A percentile compares a stretch with the other conserved stretches of the same genome.
These are phyloP conservation scores for Clarias magur DNA, from an alignment of 2,113 vertebrate species.

Conservation along the genomic window DNA sequence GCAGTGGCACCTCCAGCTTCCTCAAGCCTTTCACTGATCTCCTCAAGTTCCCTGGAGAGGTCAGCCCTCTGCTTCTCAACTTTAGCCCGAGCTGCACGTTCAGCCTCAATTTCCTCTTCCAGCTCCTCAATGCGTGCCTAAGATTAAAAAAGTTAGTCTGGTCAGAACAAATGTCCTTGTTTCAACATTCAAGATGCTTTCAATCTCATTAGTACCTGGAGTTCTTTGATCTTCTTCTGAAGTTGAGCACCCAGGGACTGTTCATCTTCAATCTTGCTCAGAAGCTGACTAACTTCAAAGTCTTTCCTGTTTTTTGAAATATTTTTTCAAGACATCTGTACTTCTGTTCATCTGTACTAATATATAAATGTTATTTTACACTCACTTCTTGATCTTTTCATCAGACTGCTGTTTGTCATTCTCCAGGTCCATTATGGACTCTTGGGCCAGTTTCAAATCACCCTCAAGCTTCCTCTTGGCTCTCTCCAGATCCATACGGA, in stretches of 20 bases:
- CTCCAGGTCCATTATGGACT: no score
- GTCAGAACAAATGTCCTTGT: no score
- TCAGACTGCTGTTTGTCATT: constrained; percentile 91
- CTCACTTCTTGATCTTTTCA: constrained; percentile 91
- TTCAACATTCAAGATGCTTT: no score
- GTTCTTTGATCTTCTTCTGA: constrained; percentile 46
- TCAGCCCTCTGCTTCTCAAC: constrained; percentile 33
- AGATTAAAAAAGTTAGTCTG: neutral
- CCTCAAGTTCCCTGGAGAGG: constrained; percentile 28
- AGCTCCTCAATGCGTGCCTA: no score
- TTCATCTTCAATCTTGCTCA: constrained; percentile 45
- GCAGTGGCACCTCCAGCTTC: no score
- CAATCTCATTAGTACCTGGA: constrained; percentile 16
- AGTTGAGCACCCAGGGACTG: constrained; percentile 44
- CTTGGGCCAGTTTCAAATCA: constrained; percentile 76
- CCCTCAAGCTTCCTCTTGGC: constrained; percentile 90
- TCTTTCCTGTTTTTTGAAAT: constrained; percentile 23
- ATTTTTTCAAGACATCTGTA: neutral
- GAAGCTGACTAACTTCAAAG: neutral
- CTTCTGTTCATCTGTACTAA: no score
- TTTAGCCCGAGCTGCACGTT: no score
- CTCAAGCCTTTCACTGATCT: no score
- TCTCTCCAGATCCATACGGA: constrained; percentile 90
- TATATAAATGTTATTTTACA: neutral
- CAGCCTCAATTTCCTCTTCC: no score